Base-by-base conservation (phyloP, 2,888 invertebrate species). In the Hololepta plana region DNA sequence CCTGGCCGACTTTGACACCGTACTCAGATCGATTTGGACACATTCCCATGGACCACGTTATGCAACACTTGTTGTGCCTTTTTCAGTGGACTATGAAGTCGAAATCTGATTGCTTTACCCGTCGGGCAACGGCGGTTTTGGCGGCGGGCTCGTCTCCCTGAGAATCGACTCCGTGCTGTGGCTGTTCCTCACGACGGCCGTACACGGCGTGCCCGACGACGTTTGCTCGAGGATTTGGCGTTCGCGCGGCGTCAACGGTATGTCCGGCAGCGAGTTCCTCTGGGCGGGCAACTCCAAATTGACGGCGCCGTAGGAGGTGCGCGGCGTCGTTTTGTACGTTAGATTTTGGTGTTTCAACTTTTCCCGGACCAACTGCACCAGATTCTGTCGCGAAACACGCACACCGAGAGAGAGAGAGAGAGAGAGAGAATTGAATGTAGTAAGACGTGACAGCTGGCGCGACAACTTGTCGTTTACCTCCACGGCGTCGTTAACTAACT, bases 91-190 rank as follows among this genome's bases (percentile, higher is more conserved):
- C n/a, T n/a, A n/a, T n/a, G n/a, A n/a, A n/a, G n/a, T n/a, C n/a
- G n/a, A n/a, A 8, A 26, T 8, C 12, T 9, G 14, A 27, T 13
- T 22, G 13, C 33, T 42, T 50, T 51, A 75, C 72, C 75, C 66
- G 42, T 70, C 72, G 29, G 88, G 85, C 41, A 88, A 62, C 27
- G 88, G 87, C 24, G 90, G 88, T 57, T 90, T 88, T 7, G 87
- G 85, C 31, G 85, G 84, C 32, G 72, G 72, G 53, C 67, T 69
- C 35, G 74, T 59, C 46, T 71, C 70, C 45, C 65, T 59, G 44
- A 82, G 56, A 41, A 82, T 73, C 19, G 80, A 80, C 55, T 84
- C 82, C 4, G 79, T 73, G 41, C 81, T 81, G 48, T 81, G 80
- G 26, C 81, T 80, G 27, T 70, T 74, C 36, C 76, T 66, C 34